Percentiles rank a stretch among this genome's conserved stretches.
Conservation (phyloP, 2,113 vertebrate genomes). For the Osmerus mordax region DNA sequence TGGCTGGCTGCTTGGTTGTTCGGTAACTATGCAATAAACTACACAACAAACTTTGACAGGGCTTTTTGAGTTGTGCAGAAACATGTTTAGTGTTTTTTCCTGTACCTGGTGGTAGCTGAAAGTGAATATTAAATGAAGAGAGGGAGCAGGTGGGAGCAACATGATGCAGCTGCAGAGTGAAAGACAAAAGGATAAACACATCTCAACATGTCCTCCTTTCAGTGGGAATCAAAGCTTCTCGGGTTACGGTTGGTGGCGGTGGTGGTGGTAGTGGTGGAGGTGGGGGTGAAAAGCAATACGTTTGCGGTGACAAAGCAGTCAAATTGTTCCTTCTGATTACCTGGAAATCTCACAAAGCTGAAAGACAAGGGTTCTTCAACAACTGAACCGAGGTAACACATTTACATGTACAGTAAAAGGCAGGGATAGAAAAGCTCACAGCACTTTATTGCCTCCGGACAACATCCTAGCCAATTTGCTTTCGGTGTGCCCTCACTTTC, state of each 20-base stretch:
- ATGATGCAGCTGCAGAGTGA: slow-evolving; percentile 23
- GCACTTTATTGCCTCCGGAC: slow-evolving; percentile 21
- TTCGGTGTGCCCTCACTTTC: background rate
- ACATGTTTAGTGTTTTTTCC: slow-evolving; percentile 9
- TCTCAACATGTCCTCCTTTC: slow-evolving; percentile 52
- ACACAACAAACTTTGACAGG: background rate
- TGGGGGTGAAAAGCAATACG: slow-evolving; percentile 46
- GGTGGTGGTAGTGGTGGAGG: too few species aligned
- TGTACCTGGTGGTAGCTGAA: slow-evolving; percentile 37
- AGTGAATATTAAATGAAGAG: slow-evolving; percentile 47
- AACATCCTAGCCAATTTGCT: slow-evolving; percentile 16
- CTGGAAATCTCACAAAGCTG: slow-evolving; percentile 37
- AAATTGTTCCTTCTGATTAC: slow-evolving; percentile 60
- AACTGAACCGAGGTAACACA: slow-evolving; percentile 39
- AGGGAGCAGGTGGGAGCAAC: slow-evolving; percentile 35
- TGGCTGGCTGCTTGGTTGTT: background rate
- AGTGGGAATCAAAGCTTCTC: slow-evolving; percentile 59
- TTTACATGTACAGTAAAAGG: slow-evolving; percentile 44
- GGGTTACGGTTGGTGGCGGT: slow-evolving; percentile 12
- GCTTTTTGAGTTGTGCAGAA: slow-evolving; percentile 12
- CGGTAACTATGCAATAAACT: background rate
- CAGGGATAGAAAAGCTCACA: slow-evolving; percentile 6
- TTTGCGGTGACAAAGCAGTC: slow-evolving; percentile 61
- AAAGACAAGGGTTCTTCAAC: slow-evolving; percentile 35
- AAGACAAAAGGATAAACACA: slow-evolving; percentile 57